Evolutionary conservation across 1,140 invertebrate species (phyloP).

Genomic region (Heliconius nattereri): DNA sequence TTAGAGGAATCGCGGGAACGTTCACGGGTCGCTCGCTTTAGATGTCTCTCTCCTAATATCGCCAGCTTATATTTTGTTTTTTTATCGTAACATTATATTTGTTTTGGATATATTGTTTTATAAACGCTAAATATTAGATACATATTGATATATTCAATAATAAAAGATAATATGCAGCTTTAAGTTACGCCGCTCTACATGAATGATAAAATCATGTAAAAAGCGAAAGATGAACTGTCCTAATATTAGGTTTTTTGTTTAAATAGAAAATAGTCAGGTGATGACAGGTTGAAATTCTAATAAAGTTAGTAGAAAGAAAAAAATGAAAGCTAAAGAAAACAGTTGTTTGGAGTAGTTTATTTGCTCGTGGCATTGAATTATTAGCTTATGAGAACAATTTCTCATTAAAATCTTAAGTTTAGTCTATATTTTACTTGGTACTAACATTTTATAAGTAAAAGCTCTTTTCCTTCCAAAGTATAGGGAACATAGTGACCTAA

Average conservation of each 20-base stretch:
- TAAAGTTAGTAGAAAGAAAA: background rate
- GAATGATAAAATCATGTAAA: too few relatives aligned
- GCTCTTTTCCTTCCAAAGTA: background rate
- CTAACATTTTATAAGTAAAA: background rate
- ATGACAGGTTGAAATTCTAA: too few relatives aligned
- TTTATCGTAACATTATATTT: background rate
- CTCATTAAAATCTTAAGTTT: background rate
- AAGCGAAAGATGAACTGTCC: too few relatives aligned
- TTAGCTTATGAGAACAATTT: background rate
- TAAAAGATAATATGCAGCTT: too few relatives aligned
- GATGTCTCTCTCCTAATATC: constrained; percentile 46
- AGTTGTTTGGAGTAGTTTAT: background rate
- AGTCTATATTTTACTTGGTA: background rate
- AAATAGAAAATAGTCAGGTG: too few relatives aligned
- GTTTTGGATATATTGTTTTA: background rate
- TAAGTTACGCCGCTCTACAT: too few relatives aligned
- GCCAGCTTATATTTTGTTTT: constrained; percentile 40
- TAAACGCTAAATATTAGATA: too few relatives aligned
- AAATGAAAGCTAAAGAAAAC: background rate
- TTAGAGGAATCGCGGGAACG: constrained; percentile 37
- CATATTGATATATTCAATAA: too few relatives aligned
- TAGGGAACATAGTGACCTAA: constrained; percentile 5
- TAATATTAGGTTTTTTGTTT: too few relatives aligned
- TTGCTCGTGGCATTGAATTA: background rate
- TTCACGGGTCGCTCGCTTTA: constrained; percentile 40